Evolutionary conservation across 2,888 invertebrate species (phyloP).

Genomic region (Synanthedon andrenaeformis): DNA sequence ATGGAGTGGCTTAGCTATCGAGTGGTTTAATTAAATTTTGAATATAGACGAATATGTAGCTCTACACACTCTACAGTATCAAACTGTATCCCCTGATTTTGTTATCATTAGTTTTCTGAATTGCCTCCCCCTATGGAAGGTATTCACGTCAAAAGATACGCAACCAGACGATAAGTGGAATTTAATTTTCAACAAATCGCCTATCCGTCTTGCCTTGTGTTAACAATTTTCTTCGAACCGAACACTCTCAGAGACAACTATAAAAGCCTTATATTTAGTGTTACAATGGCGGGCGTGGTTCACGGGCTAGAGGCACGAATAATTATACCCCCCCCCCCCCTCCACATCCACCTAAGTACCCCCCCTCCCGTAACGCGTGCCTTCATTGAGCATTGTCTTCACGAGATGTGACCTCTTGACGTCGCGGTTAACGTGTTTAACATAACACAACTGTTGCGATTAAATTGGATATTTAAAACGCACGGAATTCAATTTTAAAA

Average conservation of each 20-base stretch:
- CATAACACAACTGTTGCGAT: background rate
- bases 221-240: background rate
- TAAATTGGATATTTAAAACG: too few species aligned
- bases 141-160: too few species aligned
- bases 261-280: slow-evolving; percentile 44
- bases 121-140: too few species aligned
- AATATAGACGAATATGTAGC: too few species aligned
- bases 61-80: too few species aligned
- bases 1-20: too few species aligned
- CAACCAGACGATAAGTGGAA: too few species aligned
- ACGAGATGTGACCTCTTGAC: slow-evolving; percentile 46
- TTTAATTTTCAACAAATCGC: too few species aligned
- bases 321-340: slow-evolving; percentile 41
- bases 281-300: slow-evolving; percentile 64
- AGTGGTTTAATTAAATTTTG: too few species aligned
- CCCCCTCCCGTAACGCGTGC: slow-evolving; percentile 22
- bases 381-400: slow-evolving; percentile 61
- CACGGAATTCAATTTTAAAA: too few species aligned
- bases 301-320: slow-evolving; percentile 48
- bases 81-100: too few species aligned
- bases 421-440: slow-evolving; percentile 5
- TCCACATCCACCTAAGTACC: slow-evolving; percentile 2
- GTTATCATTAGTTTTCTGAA: too few species aligned
- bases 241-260: slow-evolving; percentile 23
- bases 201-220: background rate